phyloP scores from a whole-genome alignment of 53 echinoderm and acorn worm species.

The Echinarachnius parma region DNA sequence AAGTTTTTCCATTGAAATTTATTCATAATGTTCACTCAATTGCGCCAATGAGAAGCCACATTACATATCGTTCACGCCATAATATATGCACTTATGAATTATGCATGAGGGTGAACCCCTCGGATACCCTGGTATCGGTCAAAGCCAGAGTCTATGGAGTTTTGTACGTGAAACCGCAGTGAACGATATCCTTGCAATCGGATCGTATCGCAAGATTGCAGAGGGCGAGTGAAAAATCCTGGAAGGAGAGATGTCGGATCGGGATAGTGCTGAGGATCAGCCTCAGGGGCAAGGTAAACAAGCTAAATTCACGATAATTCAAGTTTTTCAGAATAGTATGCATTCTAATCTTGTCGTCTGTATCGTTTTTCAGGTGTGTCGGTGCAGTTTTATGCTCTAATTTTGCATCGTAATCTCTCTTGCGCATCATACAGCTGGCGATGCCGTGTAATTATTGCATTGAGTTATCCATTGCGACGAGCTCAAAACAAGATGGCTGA shows the following conservation, averaged over 20 bases:
- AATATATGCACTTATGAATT: slow-evolving; percentile 24
- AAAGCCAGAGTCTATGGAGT: slow-evolving; percentile 9
- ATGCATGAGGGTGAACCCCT: slow-evolving; percentile 14
- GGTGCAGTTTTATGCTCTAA: slow-evolving; percentile 1
- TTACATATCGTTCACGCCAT: slow-evolving; percentile 1
- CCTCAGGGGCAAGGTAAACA: slow-evolving; percentile 95
- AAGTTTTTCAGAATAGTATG: no score
- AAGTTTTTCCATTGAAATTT: slow-evolving; percentile 42
- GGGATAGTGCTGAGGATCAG: slow-evolving; percentile 98
- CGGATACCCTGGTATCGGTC: slow-evolving; percentile 35
- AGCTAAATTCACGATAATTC: neutral
- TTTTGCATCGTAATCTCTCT: slow-evolving; percentile 9
- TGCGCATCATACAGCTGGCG: no score
- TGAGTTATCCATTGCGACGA: slow-evolving; percentile 14
- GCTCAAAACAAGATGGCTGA: slow-evolving; percentile 47
- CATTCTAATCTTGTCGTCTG: no score
- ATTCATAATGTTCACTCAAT: slow-evolving; percentile 4
- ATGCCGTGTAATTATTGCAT: no score
- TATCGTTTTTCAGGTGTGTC: slow-evolving; percentile 5
- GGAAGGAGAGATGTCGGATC: slow-evolving; percentile 98
- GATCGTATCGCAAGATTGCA: slow-evolving; percentile 14
- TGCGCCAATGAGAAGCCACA: slow-evolving; percentile 11
- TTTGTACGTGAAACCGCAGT: slow-evolving; percentile 7
- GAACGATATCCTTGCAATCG: no score
- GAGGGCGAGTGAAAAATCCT: slow-evolving; percentile 67